Evolutionary conservation across 2,797 vertebrate genomes (phyloP).

Genomic region (Balearica regulorum): DNA sequence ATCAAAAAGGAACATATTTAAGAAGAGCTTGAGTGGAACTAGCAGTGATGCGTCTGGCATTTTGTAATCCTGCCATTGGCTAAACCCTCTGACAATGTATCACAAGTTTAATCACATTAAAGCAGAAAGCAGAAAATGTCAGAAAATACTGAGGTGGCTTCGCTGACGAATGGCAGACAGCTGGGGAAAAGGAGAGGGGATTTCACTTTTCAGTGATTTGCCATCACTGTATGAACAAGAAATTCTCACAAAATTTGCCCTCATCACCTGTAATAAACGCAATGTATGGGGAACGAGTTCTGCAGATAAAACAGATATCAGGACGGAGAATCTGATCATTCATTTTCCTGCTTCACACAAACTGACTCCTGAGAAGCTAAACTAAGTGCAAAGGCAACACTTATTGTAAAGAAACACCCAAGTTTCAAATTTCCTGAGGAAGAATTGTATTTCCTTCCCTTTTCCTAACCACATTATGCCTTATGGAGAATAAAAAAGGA

Average conservation of each 20-base stretch:
- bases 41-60: constrained; percentile 2
- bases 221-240: not conserved
- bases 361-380: not conserved
- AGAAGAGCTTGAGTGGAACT: not conserved
- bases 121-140: constrained; percentile 15
- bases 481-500: not conserved
- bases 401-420: accelerated
- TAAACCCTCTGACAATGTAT: constrained; percentile 28
- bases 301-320: not conserved
- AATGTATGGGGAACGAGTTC: not conserved
- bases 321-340: not conserved
- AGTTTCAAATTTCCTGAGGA: not conserved
- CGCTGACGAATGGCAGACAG: not conserved
- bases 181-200: not conserved
- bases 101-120: constrained; percentile 6
- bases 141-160: not conserved
- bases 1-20: constrained; percentile 1
- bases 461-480: not conserved
- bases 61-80: constrained; percentile 28
- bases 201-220: not conserved
- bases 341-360: not conserved
- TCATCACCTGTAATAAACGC: not conserved
- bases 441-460: not conserved
- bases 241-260: not conserved
- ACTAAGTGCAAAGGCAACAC: not conserved